Evolutionary conservation across 2,888 invertebrate species (phyloP), one percentile per base, ranked within the genome.

Genomic region (Diloba caeruleocephala): DNA sequence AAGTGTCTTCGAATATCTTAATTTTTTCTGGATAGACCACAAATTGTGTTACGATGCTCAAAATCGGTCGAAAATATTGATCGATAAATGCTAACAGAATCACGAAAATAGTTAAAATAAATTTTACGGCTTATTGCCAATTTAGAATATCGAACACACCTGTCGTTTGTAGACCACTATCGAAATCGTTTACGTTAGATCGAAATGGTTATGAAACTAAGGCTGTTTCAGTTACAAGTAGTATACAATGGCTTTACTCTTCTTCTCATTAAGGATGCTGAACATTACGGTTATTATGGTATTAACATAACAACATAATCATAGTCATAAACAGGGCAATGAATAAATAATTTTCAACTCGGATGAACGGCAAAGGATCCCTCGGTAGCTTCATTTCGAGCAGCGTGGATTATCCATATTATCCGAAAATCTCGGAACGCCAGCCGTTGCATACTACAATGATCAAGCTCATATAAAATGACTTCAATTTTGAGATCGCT

Each of bases 381-480:
- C 76, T 76, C 76, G 80, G 80, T 78, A 78, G 87, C 86, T 81
- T 88, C 88, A 87, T 89, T 86, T 81, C 81, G 79, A 85, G 84
- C 86, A 77, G 70, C 80, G 73, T 66, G 88, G 90, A 88, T 90
- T 85, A 89, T 89, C 90, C 89, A 89, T 86, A 90, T 89, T 89
- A 90, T 89, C 89, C 87, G 75, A 85, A 88, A 89, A 88, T 89
- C 89, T 89, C 81, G 72, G 77, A 85, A 79, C 81, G 79, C 78
- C 86, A 88, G 82, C 79, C 79, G 78, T 75, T 79, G 74, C 81
- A 63, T 65, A 79, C 76, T 80, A 85, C 82, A 82, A 83, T 81
- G 84, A 88, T 87, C 81, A 79, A 70, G 81, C 79, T 85, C 83
- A 82, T 84, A 84, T 79, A 85, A 85, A 89, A 87, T 84, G 73